Percentiles rank a stretch among this genome's conserved stretches.
phyloP scores from a whole-genome alignment of 2,888 invertebrate species.

The Laothoe populi region DNA sequence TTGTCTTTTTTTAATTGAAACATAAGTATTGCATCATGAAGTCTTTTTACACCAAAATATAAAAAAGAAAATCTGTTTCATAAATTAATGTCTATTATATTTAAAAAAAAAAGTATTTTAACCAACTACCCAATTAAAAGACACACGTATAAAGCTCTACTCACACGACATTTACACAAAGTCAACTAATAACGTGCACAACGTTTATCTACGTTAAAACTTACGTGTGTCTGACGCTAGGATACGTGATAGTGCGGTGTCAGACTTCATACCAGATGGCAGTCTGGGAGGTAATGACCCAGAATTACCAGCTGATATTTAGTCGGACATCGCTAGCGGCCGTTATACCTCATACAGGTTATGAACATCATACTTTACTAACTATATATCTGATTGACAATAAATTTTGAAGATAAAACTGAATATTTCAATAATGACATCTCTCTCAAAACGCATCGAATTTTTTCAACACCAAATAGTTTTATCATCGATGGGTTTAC shows the following conservation, averaged over 20 bases:
- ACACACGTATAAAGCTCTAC: slow-evolving; percentile 51
- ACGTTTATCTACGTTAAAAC: slow-evolving; percentile 52
- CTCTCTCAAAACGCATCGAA: too few relatives aligned
- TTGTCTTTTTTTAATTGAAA: background rate
- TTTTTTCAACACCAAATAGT: too few relatives aligned
- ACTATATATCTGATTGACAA: too few relatives aligned
- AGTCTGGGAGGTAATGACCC: slow-evolving; percentile 92
- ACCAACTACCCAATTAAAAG: slow-evolving; percentile 30
- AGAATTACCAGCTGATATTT: slow-evolving; percentile 99
- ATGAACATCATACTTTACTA: background rate
- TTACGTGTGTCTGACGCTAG: slow-evolving; percentile 65
- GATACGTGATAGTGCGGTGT: slow-evolving; percentile 49
- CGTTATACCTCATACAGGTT: background rate
- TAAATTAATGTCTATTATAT: too few relatives aligned
- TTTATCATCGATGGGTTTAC: too few relatives aligned
- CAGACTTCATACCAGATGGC: slow-evolving; percentile 92
- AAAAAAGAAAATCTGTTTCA: too few relatives aligned
- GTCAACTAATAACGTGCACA: slow-evolving; percentile 36
- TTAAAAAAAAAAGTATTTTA: background rate
- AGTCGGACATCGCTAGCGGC: slow-evolving; percentile 61
- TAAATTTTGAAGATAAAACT: too few relatives aligned
- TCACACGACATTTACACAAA: slow-evolving; percentile 26
- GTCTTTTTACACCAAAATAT: too few relatives aligned
- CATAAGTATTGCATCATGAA: too few relatives aligned
- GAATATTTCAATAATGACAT: too few relatives aligned